phyloP scores from a whole-genome alignment of 2,797 vertebrate species.

The Zalophus californianus region DNA sequence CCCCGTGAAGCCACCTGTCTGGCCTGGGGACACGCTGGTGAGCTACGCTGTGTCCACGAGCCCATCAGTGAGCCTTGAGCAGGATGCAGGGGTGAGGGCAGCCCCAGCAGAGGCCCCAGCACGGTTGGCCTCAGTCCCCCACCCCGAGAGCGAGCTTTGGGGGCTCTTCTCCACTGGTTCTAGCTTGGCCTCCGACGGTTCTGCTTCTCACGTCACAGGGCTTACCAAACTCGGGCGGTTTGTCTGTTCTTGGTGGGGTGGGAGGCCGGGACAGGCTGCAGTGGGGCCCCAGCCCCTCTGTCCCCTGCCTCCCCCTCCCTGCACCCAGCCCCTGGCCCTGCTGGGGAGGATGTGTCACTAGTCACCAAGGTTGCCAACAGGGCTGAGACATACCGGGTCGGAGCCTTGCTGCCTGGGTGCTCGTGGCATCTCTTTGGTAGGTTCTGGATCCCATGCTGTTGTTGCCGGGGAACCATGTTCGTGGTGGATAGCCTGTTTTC shows the following conservation, averaged over 20 bases:
- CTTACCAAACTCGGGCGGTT: background rate
- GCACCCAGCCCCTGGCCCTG: background rate
- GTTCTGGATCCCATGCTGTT: background rate
- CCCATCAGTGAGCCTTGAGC: background rate
- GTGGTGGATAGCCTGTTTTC: background rate
- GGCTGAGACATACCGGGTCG: background rate
- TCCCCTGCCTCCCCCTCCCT: background rate
- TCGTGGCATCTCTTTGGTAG: background rate
- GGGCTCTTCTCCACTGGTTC: accelerated
- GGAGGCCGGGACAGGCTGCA: background rate
- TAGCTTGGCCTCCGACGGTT: background rate
- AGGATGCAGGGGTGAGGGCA: accelerated
- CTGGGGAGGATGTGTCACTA: background rate
- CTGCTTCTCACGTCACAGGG: background rate
- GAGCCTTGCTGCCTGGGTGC: background rate
- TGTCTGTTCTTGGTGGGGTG: background rate
- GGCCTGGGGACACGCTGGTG: background rate
- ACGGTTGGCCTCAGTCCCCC: background rate
- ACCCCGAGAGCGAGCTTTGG: background rate
- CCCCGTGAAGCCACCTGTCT: background rate
- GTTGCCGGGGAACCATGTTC: background rate
- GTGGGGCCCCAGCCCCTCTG: background rate
- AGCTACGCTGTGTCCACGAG: background rate
- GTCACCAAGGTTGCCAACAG: background rate
- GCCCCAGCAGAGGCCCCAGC: background rate